Base-by-base conservation (phyloP, 2,113 vertebrate genomes). In the Cephalopholis sonnerati region DNA sequence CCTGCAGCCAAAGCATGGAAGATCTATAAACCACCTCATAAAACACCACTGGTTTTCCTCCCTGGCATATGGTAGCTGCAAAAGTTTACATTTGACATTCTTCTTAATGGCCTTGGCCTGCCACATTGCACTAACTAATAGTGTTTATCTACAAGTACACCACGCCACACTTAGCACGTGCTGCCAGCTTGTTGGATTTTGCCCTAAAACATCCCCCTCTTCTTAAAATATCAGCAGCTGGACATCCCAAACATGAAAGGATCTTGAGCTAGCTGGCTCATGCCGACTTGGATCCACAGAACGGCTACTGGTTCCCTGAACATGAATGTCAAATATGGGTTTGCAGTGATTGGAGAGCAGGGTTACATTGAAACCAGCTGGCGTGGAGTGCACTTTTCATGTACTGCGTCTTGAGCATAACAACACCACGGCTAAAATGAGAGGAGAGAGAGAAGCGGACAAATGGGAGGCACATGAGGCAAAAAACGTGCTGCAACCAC, bases 111-210 rank as follows among this genome's bases (percentile, higher is more conserved):
- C 27, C 80, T 89, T 66, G 89, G 91, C 83, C 75, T 77, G 82
- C 89, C 86, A 65, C 85, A 81, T 22, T 55, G 77, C 82, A 67
- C 76, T 69, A 71, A 89, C 91, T 95, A 94, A 95, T 93, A 68
- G 87, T 92, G 91, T 93, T 95, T 94, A 94, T 93, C 92, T 93
- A 92, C 81, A 85, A 90, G 85, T 59, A 73, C 66, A 72, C 79
- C 84, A 68, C 41, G 74, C 84, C 84, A 83, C 80, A 78, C 87
- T 84, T 86, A 77, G 15, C 77, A 66, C 58, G 74, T 29, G 74
- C 84, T 74, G 87, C 83, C 87, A 86, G 84, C 78, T 70, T 68
- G 51, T 77, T 65, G 74, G 77, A 84, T 62, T 81, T 63, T 63
- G 17, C 73, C 82, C 74, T 87, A 44, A 74, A 89, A 78, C 64